Evolutionary conservation across 2,113 vertebrate species (phyloP).

Genomic region (Leptocoma aspasia): DNA sequence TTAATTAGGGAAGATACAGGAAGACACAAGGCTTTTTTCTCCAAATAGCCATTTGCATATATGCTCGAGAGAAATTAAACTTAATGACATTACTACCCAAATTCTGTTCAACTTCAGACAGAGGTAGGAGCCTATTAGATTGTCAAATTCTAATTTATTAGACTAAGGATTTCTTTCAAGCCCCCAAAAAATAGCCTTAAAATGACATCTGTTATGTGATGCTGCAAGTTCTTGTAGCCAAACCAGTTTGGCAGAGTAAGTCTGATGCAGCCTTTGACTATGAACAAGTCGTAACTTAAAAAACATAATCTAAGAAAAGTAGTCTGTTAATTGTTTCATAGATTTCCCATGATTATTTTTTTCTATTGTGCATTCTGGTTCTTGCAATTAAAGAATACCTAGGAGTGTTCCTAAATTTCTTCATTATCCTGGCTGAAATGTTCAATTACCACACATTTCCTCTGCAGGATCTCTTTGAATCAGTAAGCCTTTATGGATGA

Average conservation of each 20-base stretch:
- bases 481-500: not conserved
- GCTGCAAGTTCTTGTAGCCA: not conserved
- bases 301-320: not conserved
- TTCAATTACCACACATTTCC: not conserved
- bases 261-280: not conserved
- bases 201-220: not conserved
- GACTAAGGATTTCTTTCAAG: not conserved
- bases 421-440: not conserved
- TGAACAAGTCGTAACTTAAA: not conserved
- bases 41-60: not conserved
- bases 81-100: not conserved
- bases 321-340: not conserved
- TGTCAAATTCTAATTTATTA: not conserved
- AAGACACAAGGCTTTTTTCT: not conserved
- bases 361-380: not conserved
- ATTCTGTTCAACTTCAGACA: not conserved
- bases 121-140: not conserved
- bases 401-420: not conserved
- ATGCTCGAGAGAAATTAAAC: not conserved
- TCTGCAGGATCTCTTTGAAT: not conserved
- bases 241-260: not conserved
- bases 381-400: not conserved
- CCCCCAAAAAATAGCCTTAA: not conserved
- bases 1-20: not conserved
- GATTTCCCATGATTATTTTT: not conserved